Evolutionary conservation across 2,888 invertebrate genomes (phyloP), one percentile per base, ranked within the genome.

Genomic region (Caenorhabditis angaria): DNA sequence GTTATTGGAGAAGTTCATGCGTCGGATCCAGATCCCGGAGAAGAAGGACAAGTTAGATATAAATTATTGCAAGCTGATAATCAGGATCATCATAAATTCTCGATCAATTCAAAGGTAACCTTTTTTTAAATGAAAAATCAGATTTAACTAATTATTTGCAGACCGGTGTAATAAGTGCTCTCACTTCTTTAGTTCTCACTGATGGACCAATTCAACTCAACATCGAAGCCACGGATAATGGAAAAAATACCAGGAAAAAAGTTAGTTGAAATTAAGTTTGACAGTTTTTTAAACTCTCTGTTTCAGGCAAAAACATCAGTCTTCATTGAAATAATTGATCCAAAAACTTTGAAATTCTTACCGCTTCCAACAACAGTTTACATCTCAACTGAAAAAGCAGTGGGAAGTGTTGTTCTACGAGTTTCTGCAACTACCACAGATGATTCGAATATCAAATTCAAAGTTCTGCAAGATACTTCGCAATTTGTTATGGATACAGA

Each of bases 331-430:
- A 63, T 82, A 2, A 54, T 71, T 3, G 77, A 76, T 12, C 68
- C 73, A 24, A 61, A 73, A 48, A 62, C 75, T 4, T 56, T 81
- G 18, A 65, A 76, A 50, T 86, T 86, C 77, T 72, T 83, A 6
- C 85, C 86, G 4, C 71, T 86, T 22, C 86, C 85, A 0, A 79
- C 79, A 8, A 87, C 83, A 2, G 71, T 86, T 14, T 86, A 82
- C 71, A 82, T 86, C 4, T 84, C 86, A 0, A 79, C 82, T 6
- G 81, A 81, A 50, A 87, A 86, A 58, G 76, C 81, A 0, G 70
- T 78, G 1, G 85, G 85, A 41, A 81, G 81, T 58, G 77, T 79
- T 20, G 73, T 85, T 29, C 57, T 85, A 12, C n/a, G 75, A 65
- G 73, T 72, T 0, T 73, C 76, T 0, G 76, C 76, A 1, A 57